Evolutionary conservation across 2,797 vertebrate genomes (phyloP).

Genomic region (Todus mexicanus): DNA sequence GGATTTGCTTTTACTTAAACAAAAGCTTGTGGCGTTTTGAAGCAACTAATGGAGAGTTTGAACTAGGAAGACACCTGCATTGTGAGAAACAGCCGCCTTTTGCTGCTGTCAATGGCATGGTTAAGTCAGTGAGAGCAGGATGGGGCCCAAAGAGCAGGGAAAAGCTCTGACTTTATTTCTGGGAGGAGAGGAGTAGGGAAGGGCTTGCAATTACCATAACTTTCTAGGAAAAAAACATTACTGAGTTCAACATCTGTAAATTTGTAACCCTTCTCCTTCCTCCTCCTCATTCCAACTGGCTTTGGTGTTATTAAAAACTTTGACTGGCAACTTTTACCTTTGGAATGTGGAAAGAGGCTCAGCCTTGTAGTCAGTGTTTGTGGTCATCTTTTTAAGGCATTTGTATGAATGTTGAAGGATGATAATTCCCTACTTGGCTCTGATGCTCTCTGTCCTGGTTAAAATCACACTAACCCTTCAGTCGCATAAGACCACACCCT

Average conservation of each 20-base stretch:
- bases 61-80: not conserved
- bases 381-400: slow-evolving; percentile 35
- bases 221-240: slow-evolving; percentile 13
- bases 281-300: not conserved
- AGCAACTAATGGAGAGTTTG: not conserved
- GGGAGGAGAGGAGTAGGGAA: not conserved
- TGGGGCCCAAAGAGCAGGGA: not conserved
- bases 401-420: slow-evolving; percentile 2
- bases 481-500: not conserved
- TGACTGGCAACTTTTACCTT: slow-evolving; percentile 21
- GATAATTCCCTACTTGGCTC: not conserved
- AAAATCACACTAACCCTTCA: not conserved
- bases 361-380: slow-evolving; percentile 4
- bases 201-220: not conserved
- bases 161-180: not conserved
- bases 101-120: not conserved
- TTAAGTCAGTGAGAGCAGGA: not conserved
- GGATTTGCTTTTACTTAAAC: not conserved
- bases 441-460: slow-evolving; percentile 12
- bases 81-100: not conserved
- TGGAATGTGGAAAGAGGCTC: slow-evolving; percentile 31
- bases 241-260: not conserved
- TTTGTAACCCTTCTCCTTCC: not conserved
- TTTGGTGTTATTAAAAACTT: slow-evolving; percentile 56
- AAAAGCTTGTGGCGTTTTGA: not conserved